Evolutionary conservation across 2,888 invertebrate genomes (phyloP), one percentile per base, ranked within the genome.

Genomic region (Seira musarum): DNA sequence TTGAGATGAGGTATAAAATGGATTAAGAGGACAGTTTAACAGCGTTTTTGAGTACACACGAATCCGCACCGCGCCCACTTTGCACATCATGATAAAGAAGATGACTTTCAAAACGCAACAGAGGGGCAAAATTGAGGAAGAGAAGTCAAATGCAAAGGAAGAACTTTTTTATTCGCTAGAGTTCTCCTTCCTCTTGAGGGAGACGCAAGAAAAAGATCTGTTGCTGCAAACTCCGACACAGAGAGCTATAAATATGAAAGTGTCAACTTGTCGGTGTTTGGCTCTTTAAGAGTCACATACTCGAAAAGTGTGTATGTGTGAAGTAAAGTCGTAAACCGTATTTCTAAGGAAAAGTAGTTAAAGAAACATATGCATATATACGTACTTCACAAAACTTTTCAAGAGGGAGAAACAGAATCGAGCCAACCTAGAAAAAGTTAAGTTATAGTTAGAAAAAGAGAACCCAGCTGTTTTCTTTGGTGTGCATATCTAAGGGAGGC

Each of bases 201-300:
- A 49, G 49, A 49, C 3, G 49, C 3, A 49, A 49, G 17, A 49
- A 49, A 21, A 40, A 68, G 78, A 79, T 79, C 78, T 79, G 78
- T 79, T 79, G 78, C 78, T 79, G 72, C 57, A 63, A 72, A 79
- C 78, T 72, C 61, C 53, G 78, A 72, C 78, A 79, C 67, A 79
- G 78, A 79, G 66, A 40, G 72, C 78, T 79, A 79, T 79, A 79
- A 79, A 79, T 79, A 79, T 67, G 30, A 49, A 69, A 77, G 72
- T 79, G 78, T 79, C 78, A 79, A 72, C 65, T 78, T 78, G 72
- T 72, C 72, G 78, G 78, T 63, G 72, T 70, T 70, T 70, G 64
- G 76, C 61, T 49, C 65, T 61, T 76, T 53, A 30, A 49, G 49
- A 49, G 49, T 13, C 49, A 49, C 49, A n/a, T 15, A 49, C 17